Conservation (phyloP, 2,888 invertebrate genomes). For the Archips crataeganus region DNA sequence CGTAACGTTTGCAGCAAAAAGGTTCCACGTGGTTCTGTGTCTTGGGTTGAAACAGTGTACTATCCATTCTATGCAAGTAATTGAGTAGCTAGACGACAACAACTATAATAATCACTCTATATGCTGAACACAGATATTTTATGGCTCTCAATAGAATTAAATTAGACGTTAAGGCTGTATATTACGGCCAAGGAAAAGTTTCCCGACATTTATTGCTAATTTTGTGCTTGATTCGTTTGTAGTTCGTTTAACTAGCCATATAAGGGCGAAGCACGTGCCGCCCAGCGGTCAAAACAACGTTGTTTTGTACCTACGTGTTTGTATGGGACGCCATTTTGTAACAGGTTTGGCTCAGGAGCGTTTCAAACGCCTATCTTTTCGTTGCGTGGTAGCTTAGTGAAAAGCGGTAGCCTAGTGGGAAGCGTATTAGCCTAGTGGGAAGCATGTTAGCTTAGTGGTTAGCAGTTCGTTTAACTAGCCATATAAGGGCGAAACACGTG, state of each 20-base stretch:
- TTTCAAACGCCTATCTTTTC: too few relatives aligned
- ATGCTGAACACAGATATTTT: slow-evolving; percentile 16
- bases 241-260: slow-evolving; percentile 15
- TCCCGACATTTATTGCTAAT: slow-evolving; percentile 23
- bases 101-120: slow-evolving; percentile 14
- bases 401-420: too few relatives aligned
- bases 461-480: too few relatives aligned
- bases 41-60: too few relatives aligned
- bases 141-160: slow-evolving; percentile 29
- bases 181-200: slow-evolving; percentile 19
- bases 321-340: neutral
- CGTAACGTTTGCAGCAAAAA: too few relatives aligned
- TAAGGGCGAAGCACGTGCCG: slow-evolving; percentile 18
- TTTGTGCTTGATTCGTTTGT: slow-evolving; percentile 27
- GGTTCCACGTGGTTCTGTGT: too few relatives aligned
- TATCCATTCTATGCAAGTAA: neutral
- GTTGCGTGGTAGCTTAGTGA: too few relatives aligned
- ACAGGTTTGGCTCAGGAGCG: neutral
- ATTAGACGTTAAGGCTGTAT: slow-evolving; percentile 18
- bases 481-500: too few relatives aligned
- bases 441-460: too few relatives aligned
- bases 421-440: too few relatives aligned
- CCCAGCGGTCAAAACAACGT: neutral
- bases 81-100: neutral
- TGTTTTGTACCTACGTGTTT: slow-evolving; percentile 12